Evolutionary conservation across 2,888 invertebrate genomes (phyloP).

Genomic region (Autographa gamma): DNA sequence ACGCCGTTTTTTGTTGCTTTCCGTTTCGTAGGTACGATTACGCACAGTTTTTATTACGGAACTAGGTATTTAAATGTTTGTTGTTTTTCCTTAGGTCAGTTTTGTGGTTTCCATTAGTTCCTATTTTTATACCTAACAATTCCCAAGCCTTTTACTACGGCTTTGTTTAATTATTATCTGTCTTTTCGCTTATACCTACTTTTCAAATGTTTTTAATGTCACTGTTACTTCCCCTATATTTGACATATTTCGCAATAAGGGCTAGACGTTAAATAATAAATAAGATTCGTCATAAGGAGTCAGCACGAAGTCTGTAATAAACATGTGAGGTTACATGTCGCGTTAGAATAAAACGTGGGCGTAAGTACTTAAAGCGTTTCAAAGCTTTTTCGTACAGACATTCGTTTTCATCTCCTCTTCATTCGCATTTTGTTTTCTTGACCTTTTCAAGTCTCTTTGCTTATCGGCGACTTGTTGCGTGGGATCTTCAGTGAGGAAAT

Average conservation of each 20-base stretch:
- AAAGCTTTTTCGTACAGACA: constrained; percentile 46
- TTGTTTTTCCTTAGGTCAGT: constrained; percentile 18
- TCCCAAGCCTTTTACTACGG: no score
- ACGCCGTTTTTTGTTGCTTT: constrained; percentile 54
- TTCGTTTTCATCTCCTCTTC: constrained; percentile 45
- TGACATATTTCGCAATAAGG: background rate
- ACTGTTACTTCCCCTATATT: background rate
- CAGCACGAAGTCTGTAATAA: constrained; percentile 33
- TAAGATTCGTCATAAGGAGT: constrained; percentile 26
- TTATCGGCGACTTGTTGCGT: constrained; percentile 44
- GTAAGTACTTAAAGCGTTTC: constrained; percentile 37
- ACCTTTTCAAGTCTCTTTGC: constrained; percentile 25
- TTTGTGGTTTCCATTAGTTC: background rate
- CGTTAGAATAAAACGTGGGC: constrained; percentile 28
- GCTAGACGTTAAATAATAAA: no score
- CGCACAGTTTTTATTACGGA: constrained; percentile 32
- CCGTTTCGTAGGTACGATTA: constrained; percentile 43
- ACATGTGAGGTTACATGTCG: constrained; percentile 38
- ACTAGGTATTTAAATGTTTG: constrained; percentile 19
- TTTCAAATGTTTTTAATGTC: no score
- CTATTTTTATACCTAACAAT: background rate
- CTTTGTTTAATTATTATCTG: no score
- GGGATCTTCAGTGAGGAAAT: constrained; percentile 12
- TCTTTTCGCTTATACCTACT: no score
- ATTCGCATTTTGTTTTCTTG: constrained; percentile 32